Evolutionary conservation across 2,113 vertebrate species (phyloP), one percentile per base, ranked within the genome.

Genomic region (Semicossyphus pulcher): DNA sequence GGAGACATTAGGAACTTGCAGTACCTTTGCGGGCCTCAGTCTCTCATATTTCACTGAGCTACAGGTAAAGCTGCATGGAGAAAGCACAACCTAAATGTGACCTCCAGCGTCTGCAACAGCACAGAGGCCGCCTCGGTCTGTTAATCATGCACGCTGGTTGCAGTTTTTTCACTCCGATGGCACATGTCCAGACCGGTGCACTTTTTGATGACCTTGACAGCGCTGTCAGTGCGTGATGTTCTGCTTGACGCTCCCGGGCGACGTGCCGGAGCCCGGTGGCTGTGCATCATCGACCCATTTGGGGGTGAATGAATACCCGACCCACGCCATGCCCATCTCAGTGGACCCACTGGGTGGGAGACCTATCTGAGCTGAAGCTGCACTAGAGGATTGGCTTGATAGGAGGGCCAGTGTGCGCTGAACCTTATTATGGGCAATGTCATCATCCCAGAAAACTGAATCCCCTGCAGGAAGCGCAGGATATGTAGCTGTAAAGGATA

Each of bases 151-250:
- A 28, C 7, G 15, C 53, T 76, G 3, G 10, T 49, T 26, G 41
- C 10, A 2, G n/a, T 79, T 74, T 57, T 62, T 61, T 74, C 53
- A 26, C 73, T 81, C 28, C 25, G 66, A 49, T 51, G 66, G 70
- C 80, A 72, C 66, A 57, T 58, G 78, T 86, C 71, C 62, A 70
- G 76, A 86, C 69, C 78, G 63, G 57, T 44, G 54, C 34, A 69
- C 68, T 52, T 69, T 80, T 62, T 56, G 72, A 73, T 88, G 85
- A 91, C 93, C 91, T 93, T 91, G 88, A 81, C 80, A 45, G 53
- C 41, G 48, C 69, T 5, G 41, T 86, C 86, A 63, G 37, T 47
- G 58, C 60, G 41, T 64, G 80, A 85, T 77, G 81, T 86, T 89
- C 68, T 59, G 75, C 76, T 78, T 49, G 56, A 78, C 73, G 80